A percentile compares a stretch with the other conserved stretches of the same genome.
These are phyloP conservation scores for Apteryx owenii DNA, from an alignment of 2,113 vertebrate genomes.

Conservation along the genomic window DNA sequence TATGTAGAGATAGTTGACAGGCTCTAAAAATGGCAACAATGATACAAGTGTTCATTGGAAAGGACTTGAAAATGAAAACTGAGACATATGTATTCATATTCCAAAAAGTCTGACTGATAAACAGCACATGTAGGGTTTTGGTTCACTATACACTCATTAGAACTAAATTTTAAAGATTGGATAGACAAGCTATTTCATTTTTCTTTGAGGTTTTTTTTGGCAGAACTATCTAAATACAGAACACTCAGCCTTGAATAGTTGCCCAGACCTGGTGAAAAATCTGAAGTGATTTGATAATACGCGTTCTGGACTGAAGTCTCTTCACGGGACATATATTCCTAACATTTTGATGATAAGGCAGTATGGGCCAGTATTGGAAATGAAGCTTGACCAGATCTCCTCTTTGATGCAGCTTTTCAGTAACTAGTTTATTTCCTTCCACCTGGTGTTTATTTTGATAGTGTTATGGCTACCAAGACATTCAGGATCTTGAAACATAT, in stretches of 20 bases:
- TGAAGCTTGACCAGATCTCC: neutral
- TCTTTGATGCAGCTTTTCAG: neutral
- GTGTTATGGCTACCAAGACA: slow-evolving; percentile 1
- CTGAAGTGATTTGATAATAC: neutral
- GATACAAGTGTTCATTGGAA: rapidly evolving
- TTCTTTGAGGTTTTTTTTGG: neutral
- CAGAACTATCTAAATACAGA: neutral
- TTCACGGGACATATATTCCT: neutral
- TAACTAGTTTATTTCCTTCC: neutral
- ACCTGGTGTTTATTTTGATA: slow-evolving; percentile 12
- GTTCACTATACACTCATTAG: neutral
- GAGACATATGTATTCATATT: neutral
- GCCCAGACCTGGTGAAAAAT: neutral
- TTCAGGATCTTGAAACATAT: neutral
- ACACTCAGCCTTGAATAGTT: neutral
- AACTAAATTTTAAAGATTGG: neutral
- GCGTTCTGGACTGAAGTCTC: neutral
- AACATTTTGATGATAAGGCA: neutral
- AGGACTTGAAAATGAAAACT: neutral
- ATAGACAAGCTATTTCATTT: neutral
- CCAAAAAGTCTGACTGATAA: neutral
- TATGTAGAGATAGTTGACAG: neutral
- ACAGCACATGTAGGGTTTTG: neutral
- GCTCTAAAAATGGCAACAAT: neutral
- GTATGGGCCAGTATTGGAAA: neutral